phyloP scores from a whole-genome alignment of 2,113 vertebrate genomes.

The Boulengeromyrus knoepffleri region DNA sequence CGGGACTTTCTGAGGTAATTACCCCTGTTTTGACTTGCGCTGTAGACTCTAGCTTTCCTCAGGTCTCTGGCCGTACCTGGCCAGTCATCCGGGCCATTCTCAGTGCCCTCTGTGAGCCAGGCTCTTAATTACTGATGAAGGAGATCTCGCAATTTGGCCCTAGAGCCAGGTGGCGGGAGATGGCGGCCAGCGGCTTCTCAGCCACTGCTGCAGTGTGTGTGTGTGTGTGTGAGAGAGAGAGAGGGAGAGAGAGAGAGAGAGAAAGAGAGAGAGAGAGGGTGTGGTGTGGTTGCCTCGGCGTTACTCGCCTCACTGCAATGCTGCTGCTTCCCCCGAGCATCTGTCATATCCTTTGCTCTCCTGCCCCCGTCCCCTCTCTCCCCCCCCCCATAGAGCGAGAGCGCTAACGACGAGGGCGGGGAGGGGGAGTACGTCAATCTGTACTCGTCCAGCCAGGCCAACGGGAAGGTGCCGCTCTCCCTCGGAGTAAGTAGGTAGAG shows the following conservation, averaged over 20 bases:
- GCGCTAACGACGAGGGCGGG: constrained; percentile 80
- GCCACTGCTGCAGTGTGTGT: background rate
- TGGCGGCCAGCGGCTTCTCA: background rate
- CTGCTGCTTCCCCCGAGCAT: constrained; percentile 29
- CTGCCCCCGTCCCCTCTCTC: constrained; percentile 19
- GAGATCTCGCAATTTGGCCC: background rate
- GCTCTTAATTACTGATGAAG: background rate
- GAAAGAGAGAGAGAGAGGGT: background rate
- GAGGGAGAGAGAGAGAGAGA: background rate
- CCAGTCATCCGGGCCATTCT: background rate
- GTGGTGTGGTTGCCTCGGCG: background rate
- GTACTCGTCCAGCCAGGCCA: constrained; percentile 84
- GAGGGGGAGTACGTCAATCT: constrained; percentile 95
- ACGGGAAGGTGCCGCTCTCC: constrained; percentile 73
- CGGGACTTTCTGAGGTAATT: background rate
- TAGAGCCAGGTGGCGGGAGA: background rate
- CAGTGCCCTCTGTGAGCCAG: background rate
- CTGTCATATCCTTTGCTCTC: constrained; percentile 48
- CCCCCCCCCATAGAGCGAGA: constrained; percentile 76
- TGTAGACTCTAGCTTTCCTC: background rate
- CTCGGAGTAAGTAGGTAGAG: constrained; percentile 79
- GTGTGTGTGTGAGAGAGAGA: background rate
- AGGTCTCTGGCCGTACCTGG: background rate
- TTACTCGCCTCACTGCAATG: no score
- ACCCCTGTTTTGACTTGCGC: background rate